phyloP scores from a whole-genome alignment of 1,140 invertebrate species.

The Gonatopus flavifemur region DNA sequence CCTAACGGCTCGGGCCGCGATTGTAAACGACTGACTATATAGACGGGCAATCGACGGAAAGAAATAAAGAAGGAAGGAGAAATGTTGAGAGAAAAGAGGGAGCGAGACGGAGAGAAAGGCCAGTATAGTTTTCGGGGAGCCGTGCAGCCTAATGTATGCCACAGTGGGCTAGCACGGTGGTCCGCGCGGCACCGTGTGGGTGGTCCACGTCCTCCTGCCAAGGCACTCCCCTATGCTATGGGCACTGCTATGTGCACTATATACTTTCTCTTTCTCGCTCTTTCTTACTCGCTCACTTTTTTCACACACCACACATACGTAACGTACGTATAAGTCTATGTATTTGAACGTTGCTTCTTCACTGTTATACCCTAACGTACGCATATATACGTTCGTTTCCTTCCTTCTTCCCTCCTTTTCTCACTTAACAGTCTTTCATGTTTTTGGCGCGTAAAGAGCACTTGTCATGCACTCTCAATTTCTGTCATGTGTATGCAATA shows the following conservation, averaged over 20 bases:
- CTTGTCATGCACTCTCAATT: too few species aligned
- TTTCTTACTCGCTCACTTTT: slow-evolving; percentile 8
- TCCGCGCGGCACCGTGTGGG: slow-evolving; percentile 55
- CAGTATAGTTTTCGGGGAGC: slow-evolving; percentile 48
- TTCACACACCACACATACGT: slow-evolving; percentile 1
- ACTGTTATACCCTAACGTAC: background rate
- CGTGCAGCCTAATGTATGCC: slow-evolving; percentile 57
- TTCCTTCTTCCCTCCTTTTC: background rate
- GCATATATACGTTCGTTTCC: background rate
- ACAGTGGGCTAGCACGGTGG: slow-evolving; percentile 59
- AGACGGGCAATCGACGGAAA: slow-evolving; percentile 27
- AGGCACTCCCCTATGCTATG: slow-evolving; percentile 46
- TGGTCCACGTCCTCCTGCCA: slow-evolving; percentile 55
- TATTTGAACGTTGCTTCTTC: background rate
- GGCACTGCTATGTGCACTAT: slow-evolving; percentile 40
- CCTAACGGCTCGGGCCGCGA: slow-evolving; percentile 43
- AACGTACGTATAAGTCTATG: too few species aligned
- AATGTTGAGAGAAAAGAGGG: slow-evolving; percentile 18
- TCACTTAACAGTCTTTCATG: too few species aligned
- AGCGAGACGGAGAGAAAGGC: slow-evolving; percentile 35
- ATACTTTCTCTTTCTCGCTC: slow-evolving; percentile 27
- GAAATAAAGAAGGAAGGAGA: slow-evolving; percentile 16
- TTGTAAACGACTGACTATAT: slow-evolving; percentile 20
- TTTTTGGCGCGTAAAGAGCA: too few species aligned
- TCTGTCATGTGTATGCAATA: too few species aligned